These are phyloP conservation scores for Verasper variegatus DNA, from an alignment of 2,113 vertebrate genomes.

Conservation along the genomic window DNA sequence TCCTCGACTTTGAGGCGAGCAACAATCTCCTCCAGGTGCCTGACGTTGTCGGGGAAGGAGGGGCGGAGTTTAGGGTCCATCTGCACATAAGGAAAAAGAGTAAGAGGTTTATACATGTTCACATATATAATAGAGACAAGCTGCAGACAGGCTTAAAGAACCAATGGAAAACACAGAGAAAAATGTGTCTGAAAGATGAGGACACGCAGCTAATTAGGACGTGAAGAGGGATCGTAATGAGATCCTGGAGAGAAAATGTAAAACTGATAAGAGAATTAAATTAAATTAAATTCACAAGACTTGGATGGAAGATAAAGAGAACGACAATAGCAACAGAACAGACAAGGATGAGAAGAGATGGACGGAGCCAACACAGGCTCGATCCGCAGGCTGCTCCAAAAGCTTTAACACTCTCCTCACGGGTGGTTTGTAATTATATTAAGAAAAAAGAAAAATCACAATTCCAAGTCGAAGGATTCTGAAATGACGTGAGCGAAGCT, in stretches of 20 bases:
- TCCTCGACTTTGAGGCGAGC: slow-evolving; percentile 86
- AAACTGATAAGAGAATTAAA: not conserved
- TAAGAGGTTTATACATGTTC: not conserved
- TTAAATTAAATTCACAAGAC: not conserved
- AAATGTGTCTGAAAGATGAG: not conserved
- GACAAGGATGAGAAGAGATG: slow-evolving; percentile 45
- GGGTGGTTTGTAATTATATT: slow-evolving; percentile 22
- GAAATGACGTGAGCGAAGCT: not conserved
- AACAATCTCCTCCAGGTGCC: slow-evolving; percentile 87
- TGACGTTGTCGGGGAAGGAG: slow-evolving; percentile 90
- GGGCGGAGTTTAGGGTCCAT: slow-evolving; percentile 97
- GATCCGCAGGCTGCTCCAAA: not conserved
- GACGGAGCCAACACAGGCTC: slow-evolving; percentile 40
- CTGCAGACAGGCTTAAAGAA: not conserved
- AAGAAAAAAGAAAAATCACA: too few relatives aligned
- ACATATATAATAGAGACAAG: not conserved
- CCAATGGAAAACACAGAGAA: not conserved
- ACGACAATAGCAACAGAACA: slow-evolving; percentile 47
- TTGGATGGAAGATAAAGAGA: not conserved
- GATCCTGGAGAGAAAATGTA: not conserved
- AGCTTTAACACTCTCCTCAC: slow-evolving; percentile 29
- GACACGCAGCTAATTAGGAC: not conserved
- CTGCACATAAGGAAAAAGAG: slow-evolving; percentile 67
- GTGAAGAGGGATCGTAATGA: too few relatives aligned
- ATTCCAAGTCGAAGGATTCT: not conserved